Base-by-base conservation (phyloP, 2,888 invertebrate genomes). In the Agrotis clavis region DNA sequence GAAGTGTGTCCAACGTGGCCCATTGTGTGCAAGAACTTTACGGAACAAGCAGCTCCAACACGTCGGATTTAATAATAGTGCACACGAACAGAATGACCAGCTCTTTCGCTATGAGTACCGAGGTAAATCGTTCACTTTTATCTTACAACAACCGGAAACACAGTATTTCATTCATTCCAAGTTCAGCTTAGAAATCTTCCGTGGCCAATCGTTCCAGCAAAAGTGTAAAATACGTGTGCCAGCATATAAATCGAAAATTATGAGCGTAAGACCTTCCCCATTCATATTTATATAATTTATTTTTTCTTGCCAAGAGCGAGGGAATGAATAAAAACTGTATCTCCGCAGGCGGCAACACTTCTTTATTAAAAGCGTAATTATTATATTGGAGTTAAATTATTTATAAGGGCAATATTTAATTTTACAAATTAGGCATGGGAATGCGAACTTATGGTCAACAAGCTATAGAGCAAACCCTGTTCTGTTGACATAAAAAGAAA, bases 241-340 rank as follows among this genome's bases (percentile, higher is more conserved):
- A 63, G 84, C 84, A 84, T 81, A 86, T 84, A 77, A 86, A 84
- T 75, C 71, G 77, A 86, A 79, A 86, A 81, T 86, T 84, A 84
- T 45, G 67, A 72, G 35, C 81, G 4, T 54, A 63, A 70, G 69
- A 85, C 61, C 67, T 69, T 54, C 63, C 72, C 67, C 72, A 82
- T 83, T 75, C 77, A 79, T 85, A 86, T 85, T 80, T 80, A 80
- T 85, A 83, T 67, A 62, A 64, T 74, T 71, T 64, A 76, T 84
- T 83, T 83, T 83, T 84, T 71, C 71, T 69, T 48, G 16, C 35
- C 60, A 63, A 68, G 60, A 67, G 59, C 63, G 56, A 74, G 54
- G 65, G 75, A 68, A 87, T 79, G 67, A 81, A 82, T 79, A 80
- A 86, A 84, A 86, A 80, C 66, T 70, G 67, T 74, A 45, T 62